Percentiles rank a stretch among this genome's conserved stretches.
phyloP scores from a whole-genome alignment of 1,140 invertebrate genomes.

The Lordiphosa clarofinis region DNA sequence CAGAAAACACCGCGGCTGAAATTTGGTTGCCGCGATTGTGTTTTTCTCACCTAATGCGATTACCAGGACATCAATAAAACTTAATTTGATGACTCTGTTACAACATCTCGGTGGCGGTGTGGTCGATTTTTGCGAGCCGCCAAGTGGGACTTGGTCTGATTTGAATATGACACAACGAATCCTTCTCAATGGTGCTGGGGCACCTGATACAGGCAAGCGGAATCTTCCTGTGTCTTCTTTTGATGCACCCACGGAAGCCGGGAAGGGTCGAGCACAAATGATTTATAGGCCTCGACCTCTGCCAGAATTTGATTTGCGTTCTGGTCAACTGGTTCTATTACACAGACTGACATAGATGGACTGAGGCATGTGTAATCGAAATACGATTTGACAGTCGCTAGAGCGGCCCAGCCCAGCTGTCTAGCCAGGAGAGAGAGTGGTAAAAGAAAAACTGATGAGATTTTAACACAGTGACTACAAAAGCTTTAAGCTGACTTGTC shows the following conservation, averaged over 20 bases:
- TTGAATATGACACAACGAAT: no score
- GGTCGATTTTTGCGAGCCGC: background rate
- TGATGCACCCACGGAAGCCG: no score
- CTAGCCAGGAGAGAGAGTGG: no score
- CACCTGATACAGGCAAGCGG: no score
- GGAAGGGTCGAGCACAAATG: constrained; percentile 1
- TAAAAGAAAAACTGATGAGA: no score
- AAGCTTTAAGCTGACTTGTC: no score
- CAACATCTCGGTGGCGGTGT: constrained; percentile 1
- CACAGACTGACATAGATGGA: constrained; percentile 8
- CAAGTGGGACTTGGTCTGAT: no score
- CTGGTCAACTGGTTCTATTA: constrained; percentile 12
- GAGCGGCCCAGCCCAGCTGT: background rate
- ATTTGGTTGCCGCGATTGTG: constrained; percentile 8
- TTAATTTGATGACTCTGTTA: constrained; percentile 12
- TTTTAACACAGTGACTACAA: no score
- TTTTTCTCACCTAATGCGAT: constrained; percentile 20
- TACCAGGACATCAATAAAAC: constrained; percentile 10
- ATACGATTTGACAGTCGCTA: constrained; percentile 7
- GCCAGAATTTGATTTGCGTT: constrained; percentile 11
- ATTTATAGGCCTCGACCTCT: constrained; percentile 15
- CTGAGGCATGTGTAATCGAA: constrained; percentile 15
- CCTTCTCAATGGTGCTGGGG: no score
- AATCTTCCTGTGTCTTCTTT: no score
- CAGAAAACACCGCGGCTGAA: background rate